Base-by-base conservation (phyloP, 2,113 vertebrate genomes). In the Phyllostomus discolor region DNA sequence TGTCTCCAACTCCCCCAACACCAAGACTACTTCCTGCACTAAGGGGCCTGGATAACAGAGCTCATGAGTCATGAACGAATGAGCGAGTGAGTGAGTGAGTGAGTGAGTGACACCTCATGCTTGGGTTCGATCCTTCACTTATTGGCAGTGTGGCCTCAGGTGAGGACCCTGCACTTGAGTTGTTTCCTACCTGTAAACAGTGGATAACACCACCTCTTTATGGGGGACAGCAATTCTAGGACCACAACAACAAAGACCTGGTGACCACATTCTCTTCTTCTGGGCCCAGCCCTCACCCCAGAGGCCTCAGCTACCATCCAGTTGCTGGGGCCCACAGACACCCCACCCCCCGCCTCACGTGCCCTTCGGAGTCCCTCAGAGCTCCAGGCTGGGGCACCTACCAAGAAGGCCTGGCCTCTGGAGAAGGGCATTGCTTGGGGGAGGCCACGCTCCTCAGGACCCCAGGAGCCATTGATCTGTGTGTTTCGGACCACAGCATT, bases 401-500 rank as follows among this genome's bases (percentile, higher is more conserved):
- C 98, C 96, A 43, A 95, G 96, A 99, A 99, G 35, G 81, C 57
- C 50, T 98, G 98, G 33, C 98, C 99, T 6, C 62, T 17, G 69
- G 2, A 3, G 97, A 99, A 99, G 28, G 98, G 98, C 97, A 98
- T 98, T 0, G 14, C 89, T 4, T 98, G 43, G 0, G 57, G n/a
- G 69, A 98, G 50, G 1, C 6, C 2, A 1, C 97, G 97, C 43
- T 99, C 98, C 96, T 99, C 99, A 0, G 15, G 0, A 0, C 98
- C 98, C 98, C 98, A 98, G 7, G 4, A 33, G 19, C 41, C 59
- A 5, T 86, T 73, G 69, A 97, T 70, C 66, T 90, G 85, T 31
- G 95, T 98, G 97, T 99, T 99, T 15, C 97, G 97, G 38, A 99
- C 98, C 92, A 99, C 98, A 0, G 11, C 0, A 0, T 98, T 98